Percentiles rank a stretch among this genome's conserved stretches.
Evolutionary conservation across 2,888 invertebrate species (phyloP).

Genomic region (Dryadula phaetusa): DNA sequence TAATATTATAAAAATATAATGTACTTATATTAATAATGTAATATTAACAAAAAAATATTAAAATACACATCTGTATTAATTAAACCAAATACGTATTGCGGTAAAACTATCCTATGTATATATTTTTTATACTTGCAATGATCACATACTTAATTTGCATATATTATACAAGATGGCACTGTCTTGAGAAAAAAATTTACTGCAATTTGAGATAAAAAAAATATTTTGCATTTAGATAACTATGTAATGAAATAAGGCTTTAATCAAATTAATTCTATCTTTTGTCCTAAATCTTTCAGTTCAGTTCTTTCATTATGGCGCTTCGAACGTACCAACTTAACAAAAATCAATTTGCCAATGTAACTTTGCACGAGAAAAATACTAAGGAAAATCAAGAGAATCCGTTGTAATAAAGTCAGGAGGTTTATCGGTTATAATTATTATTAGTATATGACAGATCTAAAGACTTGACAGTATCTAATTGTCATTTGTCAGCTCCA

Average conservation of each 20-base stretch:
- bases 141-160: neutral
- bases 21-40: neutral
- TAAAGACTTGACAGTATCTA: neutral
- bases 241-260: too few species aligned
- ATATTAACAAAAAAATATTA: neutral
- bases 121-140: neutral
- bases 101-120: neutral
- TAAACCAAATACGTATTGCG: neutral
- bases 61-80: neutral
- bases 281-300: too few species aligned
- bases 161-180: neutral
- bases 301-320: too few species aligned
- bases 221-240: too few species aligned
- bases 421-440: too few species aligned
- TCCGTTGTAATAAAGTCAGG: too few species aligned
- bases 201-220: too few species aligned
- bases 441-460: neutral
- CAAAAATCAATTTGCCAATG: too few species aligned
- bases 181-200: neutral
- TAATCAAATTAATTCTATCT: too few species aligned
- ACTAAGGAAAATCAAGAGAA: too few species aligned
- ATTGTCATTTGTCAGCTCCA: neutral
- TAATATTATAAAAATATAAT: neutral
- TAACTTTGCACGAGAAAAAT: too few species aligned
- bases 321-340: too few species aligned